Conservation (phyloP, 2,797 vertebrate species). For the Rhadinocentrus ornatus region DNA sequence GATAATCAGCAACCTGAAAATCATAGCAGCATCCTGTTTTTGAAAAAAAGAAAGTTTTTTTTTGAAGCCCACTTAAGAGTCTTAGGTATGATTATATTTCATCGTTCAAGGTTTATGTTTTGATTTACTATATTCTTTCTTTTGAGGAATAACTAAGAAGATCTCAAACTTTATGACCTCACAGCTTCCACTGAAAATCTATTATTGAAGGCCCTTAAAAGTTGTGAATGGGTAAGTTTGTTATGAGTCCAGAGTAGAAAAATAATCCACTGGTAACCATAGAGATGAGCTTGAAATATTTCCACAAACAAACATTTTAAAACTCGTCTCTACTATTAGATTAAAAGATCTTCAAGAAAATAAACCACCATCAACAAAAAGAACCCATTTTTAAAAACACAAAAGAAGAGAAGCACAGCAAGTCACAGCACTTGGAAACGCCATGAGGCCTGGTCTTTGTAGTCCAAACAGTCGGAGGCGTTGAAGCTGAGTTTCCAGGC, state of each 20-base stretch:
- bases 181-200: slow-evolving; percentile 21
- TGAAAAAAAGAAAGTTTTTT: background rate
- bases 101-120: slow-evolving; percentile 2
- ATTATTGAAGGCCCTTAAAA: slow-evolving; percentile 42
- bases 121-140: too few species aligned
- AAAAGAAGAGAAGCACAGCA: slow-evolving; percentile 22
- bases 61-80: slow-evolving; percentile 25
- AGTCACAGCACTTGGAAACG: slow-evolving; percentile 97
- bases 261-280: slow-evolving; percentile 57
- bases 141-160: too few species aligned
- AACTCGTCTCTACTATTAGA: too few species aligned
- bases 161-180: too few species aligned
- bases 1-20: slow-evolving; percentile 56
- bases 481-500: slow-evolving; percentile 99
- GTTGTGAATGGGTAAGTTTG: slow-evolving; percentile 5
- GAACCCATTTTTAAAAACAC: slow-evolving; percentile 12
- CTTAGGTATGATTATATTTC: background rate
- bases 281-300: background rate
- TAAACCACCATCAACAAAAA: slow-evolving; percentile 11
- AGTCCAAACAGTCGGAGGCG: slow-evolving; percentile 95
- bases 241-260: slow-evolving; percentile 64
- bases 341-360: slow-evolving; percentile 33
- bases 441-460: slow-evolving; percentile 98
- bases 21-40: slow-evolving; percentile 65
- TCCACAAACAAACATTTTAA: slow-evolving; percentile 42